Evolutionary conservation across 2,113 vertebrate genomes (phyloP), one percentile per base, ranked within the genome.

Genomic region (Paradisaea rubra): DNA sequence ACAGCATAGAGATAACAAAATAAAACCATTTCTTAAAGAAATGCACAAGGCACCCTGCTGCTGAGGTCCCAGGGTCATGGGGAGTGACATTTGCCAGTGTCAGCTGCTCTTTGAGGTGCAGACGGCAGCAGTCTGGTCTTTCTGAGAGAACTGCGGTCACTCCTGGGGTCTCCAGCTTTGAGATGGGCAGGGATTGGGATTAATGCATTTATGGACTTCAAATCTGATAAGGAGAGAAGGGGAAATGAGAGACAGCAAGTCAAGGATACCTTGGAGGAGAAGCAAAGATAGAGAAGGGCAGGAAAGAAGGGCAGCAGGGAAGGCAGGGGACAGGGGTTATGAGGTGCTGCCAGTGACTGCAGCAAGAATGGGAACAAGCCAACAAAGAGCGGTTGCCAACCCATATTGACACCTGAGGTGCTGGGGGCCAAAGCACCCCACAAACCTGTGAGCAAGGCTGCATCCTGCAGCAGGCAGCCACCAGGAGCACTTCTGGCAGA

Each of bases 391-490:
- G 24, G 13, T 45, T 89, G 50, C 27, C 56, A 89, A 15, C 16
- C 33, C 44, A 9, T 7, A 10, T 4, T 41, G n/a, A 21, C 31
- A 13, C 11, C 57, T 25, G 45, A 52, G 28, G 28, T 35, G 11
- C 24, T 65, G 66, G 15, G 17, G 22, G 7, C 23, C 44, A 63
- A 63, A 47, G 27, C 47, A 44, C 15, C 4, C 42, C n/a, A 56
- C 31, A 37, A 20, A 59, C 7, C 18, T 7, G 0, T 25, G 23
- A 71, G 44, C 39, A 54, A 1, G 0, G 33, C 25, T 42, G 31
- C 21, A 7, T 44, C 37, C 68, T 52, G 33, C 53, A 49, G 63
- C 63, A 65, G 37, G 3, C 0, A 4, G 15, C 47, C 42, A 60
- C 30, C 37, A 50, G 28, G 10, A 65, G 9, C 84, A 22, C 27